Evolutionary conservation across 2,888 invertebrate species (phyloP), one percentile per base, ranked within the genome.

Genomic region (Hartigia nigra): DNA sequence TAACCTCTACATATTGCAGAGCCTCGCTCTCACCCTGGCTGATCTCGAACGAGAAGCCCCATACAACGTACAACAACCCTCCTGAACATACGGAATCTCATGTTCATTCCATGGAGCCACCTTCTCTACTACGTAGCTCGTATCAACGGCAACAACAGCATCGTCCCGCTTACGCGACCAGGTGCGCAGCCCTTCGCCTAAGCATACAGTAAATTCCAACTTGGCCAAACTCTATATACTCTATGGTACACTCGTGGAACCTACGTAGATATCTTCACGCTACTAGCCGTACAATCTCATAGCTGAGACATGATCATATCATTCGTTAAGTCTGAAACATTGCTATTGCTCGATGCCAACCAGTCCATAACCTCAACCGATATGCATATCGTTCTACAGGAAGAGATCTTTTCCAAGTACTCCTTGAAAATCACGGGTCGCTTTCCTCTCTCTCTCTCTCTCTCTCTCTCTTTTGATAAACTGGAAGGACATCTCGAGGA

Each of bases 191-290:
- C 81, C 81, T 86, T 86, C 81, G 80, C 83, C 80, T 87, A 88
- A 90, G 87, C 87, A 85, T 87, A 85, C 85, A 83, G 86, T 88
- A 88, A 90, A 89, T 88, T 88, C 85, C 81, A 89, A 89, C 86
- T 87, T 87, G 81, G 86, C 81, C 83, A 79, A 87, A 87, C 86
- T 87, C 82, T 78, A 79, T 83, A 82, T 80, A 82, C 74, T 34
- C 75, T n/a, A 70, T 77, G 74, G 77, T 74, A 55, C 23, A 55
- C 39, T 55, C 39, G 39, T 55, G 39, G 3, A 34, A 34, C 34
- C 34, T 4, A 75, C 55, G 23, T 23, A 55, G 55, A 55, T 55
- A 55, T 5, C 39, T 4, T 14, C 12, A 14, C 39, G 39, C 37
- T 37, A 12, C 12, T 37, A 37, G 12, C 37, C 37, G 12, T 37